These are phyloP conservation scores for Scaptomyza polygonia DNA, from an alignment of 2,888 invertebrate species.

Conservation along the genomic window DNA sequence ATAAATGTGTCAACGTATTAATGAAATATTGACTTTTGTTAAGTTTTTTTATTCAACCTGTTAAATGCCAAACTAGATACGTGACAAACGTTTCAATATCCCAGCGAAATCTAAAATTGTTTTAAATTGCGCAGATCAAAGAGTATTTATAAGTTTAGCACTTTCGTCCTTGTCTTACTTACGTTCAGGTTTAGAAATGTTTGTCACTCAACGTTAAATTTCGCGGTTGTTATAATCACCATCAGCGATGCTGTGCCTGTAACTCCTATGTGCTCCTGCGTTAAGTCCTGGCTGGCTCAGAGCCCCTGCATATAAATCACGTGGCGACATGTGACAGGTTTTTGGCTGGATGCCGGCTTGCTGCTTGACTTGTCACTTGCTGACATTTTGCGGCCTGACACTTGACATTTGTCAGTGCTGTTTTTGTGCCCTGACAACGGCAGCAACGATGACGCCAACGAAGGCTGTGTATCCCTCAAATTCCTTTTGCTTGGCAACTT, in stretches of 20 bases:
- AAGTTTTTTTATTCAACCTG: background rate
- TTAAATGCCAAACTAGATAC: background rate
- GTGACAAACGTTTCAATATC: too few species aligned
- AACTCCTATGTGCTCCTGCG: constrained; percentile 18
- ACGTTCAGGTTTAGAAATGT: constrained; percentile 27
- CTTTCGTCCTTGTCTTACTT: background rate
- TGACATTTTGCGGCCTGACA: constrained; percentile 72
- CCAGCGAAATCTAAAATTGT: too few species aligned
- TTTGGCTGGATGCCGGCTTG: constrained; percentile 60
- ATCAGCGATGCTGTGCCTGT: constrained; percentile 17
- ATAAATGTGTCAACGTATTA: background rate
- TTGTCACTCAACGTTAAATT: constrained; percentile 45
- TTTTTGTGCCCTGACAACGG: constrained; percentile 21
- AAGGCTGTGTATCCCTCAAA: constrained; percentile 4
- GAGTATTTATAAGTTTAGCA: background rate
- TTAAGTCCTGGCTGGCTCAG: constrained; percentile 6
- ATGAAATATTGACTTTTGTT: background rate
- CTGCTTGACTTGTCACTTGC: constrained; percentile 68
- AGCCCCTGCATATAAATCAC: constrained; percentile 59
- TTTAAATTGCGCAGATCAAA: background rate
- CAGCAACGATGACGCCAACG: background rate
- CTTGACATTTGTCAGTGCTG: constrained; percentile 64
- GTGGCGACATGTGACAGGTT: constrained; percentile 66
- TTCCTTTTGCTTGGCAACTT: constrained; percentile 28
- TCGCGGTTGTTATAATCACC: constrained; percentile 38